Percentiles rank a stretch among this genome's conserved stretches.
These are phyloP conservation scores for Enchytraeus crypticus DNA, from an alignment of 2,888 invertebrate genomes.

Conservation along the genomic window DNA sequence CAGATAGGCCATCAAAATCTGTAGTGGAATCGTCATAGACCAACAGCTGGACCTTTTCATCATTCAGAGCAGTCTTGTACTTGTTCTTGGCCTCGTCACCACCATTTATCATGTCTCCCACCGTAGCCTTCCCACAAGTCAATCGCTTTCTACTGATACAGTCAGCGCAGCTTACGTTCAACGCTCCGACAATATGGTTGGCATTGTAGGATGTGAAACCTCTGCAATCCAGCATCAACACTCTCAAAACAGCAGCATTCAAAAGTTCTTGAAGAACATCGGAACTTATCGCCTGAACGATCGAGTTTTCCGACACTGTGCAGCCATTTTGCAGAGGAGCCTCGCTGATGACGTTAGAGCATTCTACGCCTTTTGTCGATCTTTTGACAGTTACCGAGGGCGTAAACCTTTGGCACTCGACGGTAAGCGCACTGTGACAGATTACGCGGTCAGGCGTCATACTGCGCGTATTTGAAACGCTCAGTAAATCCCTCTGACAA, in stretches of 20 bases:
- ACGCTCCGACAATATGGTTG: conserved; percentile 59
- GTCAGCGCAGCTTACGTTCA: conserved; percentile 64
- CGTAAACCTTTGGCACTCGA: too few relatives aligned
- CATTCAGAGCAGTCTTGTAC: conserved; percentile 50
- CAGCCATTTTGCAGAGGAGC: too few relatives aligned
- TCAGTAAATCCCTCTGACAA: too few relatives aligned
- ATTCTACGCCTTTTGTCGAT: too few relatives aligned
- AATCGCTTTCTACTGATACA: conserved; percentile 61
- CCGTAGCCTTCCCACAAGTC: conserved; percentile 59
- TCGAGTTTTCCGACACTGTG: too few relatives aligned
- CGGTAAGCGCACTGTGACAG: too few relatives aligned
- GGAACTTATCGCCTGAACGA: too few relatives aligned
- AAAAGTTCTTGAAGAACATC: too few relatives aligned
- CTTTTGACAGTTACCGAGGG: too few relatives aligned
- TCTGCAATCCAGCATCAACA: conserved; percentile 54
- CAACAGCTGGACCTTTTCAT: conserved; percentile 53
- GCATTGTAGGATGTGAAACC: conserved; percentile 64
- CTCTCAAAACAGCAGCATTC: background rate
- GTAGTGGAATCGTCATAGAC: conserved; percentile 63
- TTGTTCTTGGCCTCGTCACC: conserved; percentile 58
- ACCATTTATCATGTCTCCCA: conserved; percentile 61
- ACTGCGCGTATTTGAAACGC: too few relatives aligned
- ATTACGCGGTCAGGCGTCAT: too few relatives aligned
- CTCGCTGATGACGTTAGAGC: too few relatives aligned
- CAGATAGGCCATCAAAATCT: conserved; percentile 51